phyloP scores from a whole-genome alignment of 2,113 vertebrate species.

The Dasyurus viverrinus region DNA sequence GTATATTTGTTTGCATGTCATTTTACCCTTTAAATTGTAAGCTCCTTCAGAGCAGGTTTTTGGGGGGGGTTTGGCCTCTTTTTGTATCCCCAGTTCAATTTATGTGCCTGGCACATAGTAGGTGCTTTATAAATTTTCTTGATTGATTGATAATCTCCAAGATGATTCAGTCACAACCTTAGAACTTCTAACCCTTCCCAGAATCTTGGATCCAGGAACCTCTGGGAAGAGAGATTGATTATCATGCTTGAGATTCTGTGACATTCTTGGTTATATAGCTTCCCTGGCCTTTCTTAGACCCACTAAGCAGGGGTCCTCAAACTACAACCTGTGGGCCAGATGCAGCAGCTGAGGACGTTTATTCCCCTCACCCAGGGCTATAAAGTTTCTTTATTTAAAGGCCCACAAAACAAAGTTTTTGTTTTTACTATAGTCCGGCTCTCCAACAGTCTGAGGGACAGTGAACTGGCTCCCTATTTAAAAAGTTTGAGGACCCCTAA shows the following conservation, averaged over 20 bases:
- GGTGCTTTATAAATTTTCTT: neutral
- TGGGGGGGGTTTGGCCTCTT: neutral
- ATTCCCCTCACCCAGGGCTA: too few relatives aligned
- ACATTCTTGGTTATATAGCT: neutral
- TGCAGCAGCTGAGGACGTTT: too few relatives aligned
- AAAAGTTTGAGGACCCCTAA: too few relatives aligned
- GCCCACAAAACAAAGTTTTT: too few relatives aligned
- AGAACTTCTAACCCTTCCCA: neutral
- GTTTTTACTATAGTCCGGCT: too few relatives aligned
- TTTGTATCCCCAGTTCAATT: neutral
- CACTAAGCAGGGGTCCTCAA: too few relatives aligned
- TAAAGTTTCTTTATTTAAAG: too few relatives aligned
- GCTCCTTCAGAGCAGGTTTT: neutral
- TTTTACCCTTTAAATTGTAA: neutral
- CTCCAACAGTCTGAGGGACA: too few relatives aligned
- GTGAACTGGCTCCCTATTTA: too few relatives aligned
- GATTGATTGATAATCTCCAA: neutral
- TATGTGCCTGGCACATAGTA: neutral
- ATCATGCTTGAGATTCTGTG: neutral
- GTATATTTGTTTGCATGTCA: neutral
- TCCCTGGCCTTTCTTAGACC: neutral
- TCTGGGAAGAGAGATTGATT: neutral
- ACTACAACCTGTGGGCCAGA: too few relatives aligned
- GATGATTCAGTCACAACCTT: neutral
- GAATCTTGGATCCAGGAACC: neutral